phyloP scores from a whole-genome alignment of 1,140 invertebrate genomes.

The Armadillidium nasatum region DNA sequence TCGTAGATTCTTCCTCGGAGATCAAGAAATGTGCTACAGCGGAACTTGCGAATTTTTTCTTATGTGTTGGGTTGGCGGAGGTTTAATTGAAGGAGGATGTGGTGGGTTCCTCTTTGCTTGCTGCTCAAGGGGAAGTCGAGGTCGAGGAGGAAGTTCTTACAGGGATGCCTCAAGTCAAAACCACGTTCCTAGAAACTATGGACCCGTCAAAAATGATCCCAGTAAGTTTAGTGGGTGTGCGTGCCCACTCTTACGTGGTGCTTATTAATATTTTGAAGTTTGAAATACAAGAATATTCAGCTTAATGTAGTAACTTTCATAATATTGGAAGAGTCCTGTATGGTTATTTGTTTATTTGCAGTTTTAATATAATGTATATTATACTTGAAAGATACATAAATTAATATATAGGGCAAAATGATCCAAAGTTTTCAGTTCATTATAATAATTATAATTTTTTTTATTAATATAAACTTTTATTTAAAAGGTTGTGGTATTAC shows the following conservation, averaged over 20 bases:
- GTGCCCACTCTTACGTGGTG: too few species aligned
- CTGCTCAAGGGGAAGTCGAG: slow-evolving; percentile 61
- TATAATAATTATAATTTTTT: background rate
- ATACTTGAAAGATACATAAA: too few species aligned
- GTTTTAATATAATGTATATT: too few species aligned
- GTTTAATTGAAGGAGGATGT: slow-evolving; percentile 78
- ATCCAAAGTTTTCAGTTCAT: too few species aligned
- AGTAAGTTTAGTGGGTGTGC: slow-evolving; percentile 55
- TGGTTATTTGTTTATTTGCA: too few species aligned
- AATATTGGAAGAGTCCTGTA: too few species aligned
- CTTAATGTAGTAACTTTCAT: too few species aligned
- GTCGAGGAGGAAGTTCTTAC: slow-evolving; percentile 26
- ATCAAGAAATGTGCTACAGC: slow-evolving; percentile 58
- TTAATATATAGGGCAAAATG: too few species aligned
- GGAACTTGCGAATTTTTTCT: slow-evolving; percentile 87
- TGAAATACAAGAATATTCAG: too few species aligned
- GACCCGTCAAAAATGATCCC: slow-evolving; percentile 67
- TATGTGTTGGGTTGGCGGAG: slow-evolving; percentile 84
- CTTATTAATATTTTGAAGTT: too few species aligned
- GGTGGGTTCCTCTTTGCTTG: slow-evolving; percentile 76
- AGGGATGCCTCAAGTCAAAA: slow-evolving; percentile 25
- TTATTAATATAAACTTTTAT: slow-evolving; percentile 30
- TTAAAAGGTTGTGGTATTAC: slow-evolving; percentile 76
- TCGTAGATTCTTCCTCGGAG: slow-evolving; percentile 47
- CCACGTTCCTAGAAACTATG: slow-evolving; percentile 53